Conservation (phyloP, 2,797 vertebrate genomes). For the Macropus fuliginosus region DNA sequence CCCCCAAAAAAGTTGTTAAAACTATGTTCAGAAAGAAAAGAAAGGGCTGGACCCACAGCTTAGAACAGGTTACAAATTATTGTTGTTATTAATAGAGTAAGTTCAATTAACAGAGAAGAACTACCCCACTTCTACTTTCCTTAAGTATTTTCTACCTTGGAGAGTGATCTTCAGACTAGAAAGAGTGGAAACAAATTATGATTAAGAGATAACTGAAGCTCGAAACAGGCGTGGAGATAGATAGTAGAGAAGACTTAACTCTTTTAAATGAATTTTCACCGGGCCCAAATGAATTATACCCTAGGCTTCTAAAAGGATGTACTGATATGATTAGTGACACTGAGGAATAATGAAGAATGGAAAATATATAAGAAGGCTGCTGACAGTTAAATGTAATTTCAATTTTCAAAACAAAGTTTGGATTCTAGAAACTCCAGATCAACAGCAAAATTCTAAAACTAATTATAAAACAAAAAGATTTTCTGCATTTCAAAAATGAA, state of each 20-base stretch:
- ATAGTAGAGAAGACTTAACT: not conserved
- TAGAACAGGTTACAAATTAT: not conserved
- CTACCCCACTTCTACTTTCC: not conserved
- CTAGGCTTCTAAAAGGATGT: not conserved
- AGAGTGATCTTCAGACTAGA: not conserved
- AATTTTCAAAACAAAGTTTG: not conserved
- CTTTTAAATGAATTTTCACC: not conserved
- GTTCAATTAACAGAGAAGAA: not conserved
- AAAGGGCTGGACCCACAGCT: not conserved
- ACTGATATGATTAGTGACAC: not conserved
- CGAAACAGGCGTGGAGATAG: not conserved
- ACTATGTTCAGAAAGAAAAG: not conserved
- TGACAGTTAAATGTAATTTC: not conserved
- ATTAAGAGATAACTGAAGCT: slow-evolving; percentile 26
- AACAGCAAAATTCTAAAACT: not conserved
- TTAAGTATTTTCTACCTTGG: not conserved
- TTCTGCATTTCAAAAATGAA: not conserved
- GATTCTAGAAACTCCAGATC: not conserved
- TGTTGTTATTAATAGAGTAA: not conserved
- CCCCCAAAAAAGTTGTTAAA: not conserved
- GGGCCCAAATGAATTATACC: not conserved
- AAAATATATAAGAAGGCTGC: not conserved
- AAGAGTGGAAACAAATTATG: slow-evolving; percentile 24
- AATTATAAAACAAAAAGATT: not conserved
- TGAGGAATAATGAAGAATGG: not conserved